These are phyloP conservation scores for Rhagoletis zephyria DNA, from an alignment of 1,140 invertebrate genomes.

Conservation along the genomic window DNA sequence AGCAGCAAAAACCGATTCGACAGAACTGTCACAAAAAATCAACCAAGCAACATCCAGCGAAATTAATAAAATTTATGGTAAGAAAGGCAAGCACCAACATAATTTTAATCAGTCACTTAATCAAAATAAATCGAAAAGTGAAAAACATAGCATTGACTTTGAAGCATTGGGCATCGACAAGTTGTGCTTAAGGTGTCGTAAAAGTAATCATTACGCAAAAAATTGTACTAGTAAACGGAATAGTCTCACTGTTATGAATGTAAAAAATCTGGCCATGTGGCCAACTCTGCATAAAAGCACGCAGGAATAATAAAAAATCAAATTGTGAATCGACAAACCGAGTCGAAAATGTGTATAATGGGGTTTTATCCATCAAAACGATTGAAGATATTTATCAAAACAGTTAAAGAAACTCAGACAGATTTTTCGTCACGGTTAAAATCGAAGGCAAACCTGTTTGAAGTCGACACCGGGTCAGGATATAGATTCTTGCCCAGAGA, in stretches of 20 bases:
- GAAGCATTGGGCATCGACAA: neutral
- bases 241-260: conserved; percentile 27
- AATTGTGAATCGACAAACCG: neutral
- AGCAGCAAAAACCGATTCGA: conserved; percentile 39
- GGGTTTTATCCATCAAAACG: neutral
- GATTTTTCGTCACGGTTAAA: neutral
- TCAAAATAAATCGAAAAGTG: neutral
- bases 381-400: neutral
- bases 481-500: conserved; percentile 16
- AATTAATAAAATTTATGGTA: conserved; percentile 32
- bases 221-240: neutral
- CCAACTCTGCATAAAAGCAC: conserved; percentile 17
- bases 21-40: neutral
- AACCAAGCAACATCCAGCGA: neutral
- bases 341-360: neutral
- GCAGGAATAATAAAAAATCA: neutral
- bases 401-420: neutral
- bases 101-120: neutral
- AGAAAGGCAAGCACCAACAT: neutral
- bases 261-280: conserved; percentile 43
- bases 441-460: conserved; percentile 28
- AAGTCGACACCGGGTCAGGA: conserved; percentile 25
- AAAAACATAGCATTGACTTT: conserved; percentile 7
- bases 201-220: conserved; percentile 32
- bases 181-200: conserved; percentile 44